Base-by-base conservation (phyloP, 2,888 invertebrate genomes). In the Leptopilina drosophilae region DNA sequence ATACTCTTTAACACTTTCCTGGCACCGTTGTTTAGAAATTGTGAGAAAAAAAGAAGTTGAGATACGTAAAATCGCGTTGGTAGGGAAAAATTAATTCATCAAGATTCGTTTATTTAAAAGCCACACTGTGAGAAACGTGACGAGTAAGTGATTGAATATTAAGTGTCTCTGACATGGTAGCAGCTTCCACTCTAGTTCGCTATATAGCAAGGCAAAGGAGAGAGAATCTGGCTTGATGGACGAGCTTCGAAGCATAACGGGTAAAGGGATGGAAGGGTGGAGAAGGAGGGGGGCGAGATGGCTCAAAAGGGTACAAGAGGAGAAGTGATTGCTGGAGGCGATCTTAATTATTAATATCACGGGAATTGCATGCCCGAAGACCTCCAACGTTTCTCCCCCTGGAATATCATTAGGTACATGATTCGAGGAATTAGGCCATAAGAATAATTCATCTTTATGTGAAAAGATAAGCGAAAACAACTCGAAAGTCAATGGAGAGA, bases 81-180 rank as follows among this genome's bases (percentile, higher is more conserved):
- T 56, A 56, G 56, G 53, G 73, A 73, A 73, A 20, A 1, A 73
- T 56, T 73, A 73, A 73, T 73, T 73, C 33, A 73, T 73, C 33
- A 33, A 33, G 73, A 56, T 73, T 56, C 73, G 33, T 73, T 73
- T 73, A 73, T 73, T 73, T 33, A 73, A 56, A 73, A 53, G 73
- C 73, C 33, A 73, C 56, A 73, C 33, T 49, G 73, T 49, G 73
- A 56, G 56, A 33, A 56, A 73, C 73, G 56, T 73, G 73, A 56
- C 33, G 56, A 73, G 53, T 73, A 56, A 56, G 73, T n/a, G 73
- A 73, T 73, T 73, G 73, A 73, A 73, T 73, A 73, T 73, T 73
- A 73, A 73, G 56, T 56, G 56, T 33, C 56, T 56, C 56, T 73
- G 73, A n/a, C 56, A 56, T 73, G 53, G 73, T 73, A 73, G 33